Percentiles rank a stretch among this genome's conserved stretches.
These are phyloP conservation scores for Pocillopora meandrina DNA, from an alignment of 92 coral and sea anemone species.

Conservation along the genomic window DNA sequence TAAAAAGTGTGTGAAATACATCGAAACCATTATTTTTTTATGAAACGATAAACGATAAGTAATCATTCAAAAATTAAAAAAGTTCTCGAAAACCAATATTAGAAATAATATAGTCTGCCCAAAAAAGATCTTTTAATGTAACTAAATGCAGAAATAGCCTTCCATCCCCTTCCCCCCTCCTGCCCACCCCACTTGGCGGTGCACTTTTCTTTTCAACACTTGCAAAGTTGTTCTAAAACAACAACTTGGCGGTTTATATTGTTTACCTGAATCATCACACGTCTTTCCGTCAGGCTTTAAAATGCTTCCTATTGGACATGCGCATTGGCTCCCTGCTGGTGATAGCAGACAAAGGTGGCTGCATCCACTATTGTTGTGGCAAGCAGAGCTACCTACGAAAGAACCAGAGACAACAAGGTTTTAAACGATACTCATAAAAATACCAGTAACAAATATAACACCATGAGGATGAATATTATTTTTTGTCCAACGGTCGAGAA, in stretches of 20 bases:
- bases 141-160: too few relatives aligned
- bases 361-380: constrained; percentile 62
- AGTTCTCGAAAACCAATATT: too few relatives aligned
- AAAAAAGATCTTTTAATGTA: too few relatives aligned
- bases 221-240: not conserved
- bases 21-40: not conserved
- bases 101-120: too few relatives aligned
- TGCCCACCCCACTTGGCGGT: not conserved
- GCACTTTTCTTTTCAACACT: not conserved
- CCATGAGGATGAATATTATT: too few relatives aligned
- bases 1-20: not conserved
- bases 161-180: too few relatives aligned
- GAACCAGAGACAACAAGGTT: not conserved
- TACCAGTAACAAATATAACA: too few relatives aligned
- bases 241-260: not conserved
- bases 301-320: constrained; percentile 60
- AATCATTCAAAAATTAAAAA: too few relatives aligned
- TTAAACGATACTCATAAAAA: too few relatives aligned
- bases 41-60: too few relatives aligned
- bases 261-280: constrained; percentile 43
- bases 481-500: too few relatives aligned
- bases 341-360: constrained; percentile 62
- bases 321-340: constrained; percentile 63
- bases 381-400: constrained; percentile 23
- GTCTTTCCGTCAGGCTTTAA: constrained; percentile 43